phyloP scores from a whole-genome alignment of 2,797 vertebrate species.

The Brachymystax lenok region DNA sequence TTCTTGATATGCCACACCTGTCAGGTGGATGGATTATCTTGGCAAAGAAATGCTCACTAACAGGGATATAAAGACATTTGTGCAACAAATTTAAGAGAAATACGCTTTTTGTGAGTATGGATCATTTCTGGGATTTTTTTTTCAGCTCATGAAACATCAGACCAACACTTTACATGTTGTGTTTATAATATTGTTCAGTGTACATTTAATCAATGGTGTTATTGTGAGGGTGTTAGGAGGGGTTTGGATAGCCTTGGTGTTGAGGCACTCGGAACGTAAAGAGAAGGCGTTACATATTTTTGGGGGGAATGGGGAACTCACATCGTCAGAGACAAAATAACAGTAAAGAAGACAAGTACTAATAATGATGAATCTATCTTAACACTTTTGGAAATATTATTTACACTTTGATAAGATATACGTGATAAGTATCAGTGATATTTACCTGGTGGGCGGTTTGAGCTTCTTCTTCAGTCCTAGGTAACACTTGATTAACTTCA shows the following conservation, averaged over 20 bases:
- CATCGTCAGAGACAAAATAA: constrained; percentile 20
- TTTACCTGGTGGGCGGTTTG: constrained; percentile 90
- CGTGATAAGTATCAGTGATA: too few species aligned
- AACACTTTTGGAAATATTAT: constrained; percentile 30
- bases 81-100: too few species aligned
- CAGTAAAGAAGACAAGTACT: constrained; percentile 26
- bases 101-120: too few species aligned
- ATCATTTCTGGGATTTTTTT: too few species aligned
- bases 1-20: too few species aligned
- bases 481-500: constrained; percentile 87
- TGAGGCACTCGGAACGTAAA: too few species aligned
- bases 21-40: too few species aligned
- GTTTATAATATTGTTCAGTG: constrained; percentile 27
- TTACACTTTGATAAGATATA: too few species aligned
- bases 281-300: constrained; percentile 25
- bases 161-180: too few species aligned
- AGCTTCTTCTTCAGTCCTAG: constrained; percentile 88
- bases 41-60: too few species aligned
- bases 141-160: too few species aligned
- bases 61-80: too few species aligned
- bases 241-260: constrained; percentile 19
- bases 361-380: constrained; percentile 52
- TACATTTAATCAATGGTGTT: constrained; percentile 68
- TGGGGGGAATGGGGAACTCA: constrained; percentile 18
- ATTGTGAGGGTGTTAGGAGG: constrained; percentile 49